Conservation (phyloP, 1,140 invertebrate species). For the Lutraria rhynchaena region DNA sequence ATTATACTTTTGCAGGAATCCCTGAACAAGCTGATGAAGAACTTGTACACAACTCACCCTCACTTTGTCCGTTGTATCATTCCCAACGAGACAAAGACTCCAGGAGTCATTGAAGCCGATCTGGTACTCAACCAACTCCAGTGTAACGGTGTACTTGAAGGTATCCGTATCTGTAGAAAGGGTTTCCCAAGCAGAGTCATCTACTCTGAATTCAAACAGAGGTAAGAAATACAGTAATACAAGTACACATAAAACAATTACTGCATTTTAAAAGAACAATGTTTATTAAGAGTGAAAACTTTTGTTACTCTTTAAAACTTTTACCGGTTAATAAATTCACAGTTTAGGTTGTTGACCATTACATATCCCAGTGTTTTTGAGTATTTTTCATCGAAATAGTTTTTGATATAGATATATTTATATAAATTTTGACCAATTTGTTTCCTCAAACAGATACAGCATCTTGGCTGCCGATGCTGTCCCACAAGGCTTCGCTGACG, state of each 20-base stretch:
- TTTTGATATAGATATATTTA: background rate
- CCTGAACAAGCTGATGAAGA: constrained; percentile 90
- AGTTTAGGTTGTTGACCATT: too few species aligned
- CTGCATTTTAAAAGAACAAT: too few species aligned
- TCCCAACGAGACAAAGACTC: constrained; percentile 98
- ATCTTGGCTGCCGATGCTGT: constrained; percentile 94
- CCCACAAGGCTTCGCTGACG: constrained; percentile 88
- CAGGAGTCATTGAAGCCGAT: constrained; percentile 96
- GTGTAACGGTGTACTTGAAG: constrained; percentile 99
- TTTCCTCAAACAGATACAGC: constrained; percentile 93
- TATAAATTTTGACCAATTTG: too few species aligned
- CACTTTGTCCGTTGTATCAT: constrained; percentile 99
- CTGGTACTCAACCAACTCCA: constrained; percentile 98
- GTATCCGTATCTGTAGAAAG: constrained; percentile 99
- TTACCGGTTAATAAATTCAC: too few species aligned
- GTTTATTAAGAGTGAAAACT: too few species aligned
- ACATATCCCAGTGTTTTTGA: too few species aligned
- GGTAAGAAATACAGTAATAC: too few species aligned
- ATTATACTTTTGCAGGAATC: constrained; percentile 69
- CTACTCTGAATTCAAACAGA: constrained; percentile 99
- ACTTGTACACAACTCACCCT: constrained; percentile 96
- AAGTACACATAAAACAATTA: too few species aligned
- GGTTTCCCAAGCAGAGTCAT: constrained; percentile 99
- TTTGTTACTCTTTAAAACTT: too few species aligned
- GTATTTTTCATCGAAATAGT: background rate